These are phyloP conservation scores for Hypocryptadius cinnamomeus DNA, from an alignment of 2,113 vertebrate species.

Conservation along the genomic window DNA sequence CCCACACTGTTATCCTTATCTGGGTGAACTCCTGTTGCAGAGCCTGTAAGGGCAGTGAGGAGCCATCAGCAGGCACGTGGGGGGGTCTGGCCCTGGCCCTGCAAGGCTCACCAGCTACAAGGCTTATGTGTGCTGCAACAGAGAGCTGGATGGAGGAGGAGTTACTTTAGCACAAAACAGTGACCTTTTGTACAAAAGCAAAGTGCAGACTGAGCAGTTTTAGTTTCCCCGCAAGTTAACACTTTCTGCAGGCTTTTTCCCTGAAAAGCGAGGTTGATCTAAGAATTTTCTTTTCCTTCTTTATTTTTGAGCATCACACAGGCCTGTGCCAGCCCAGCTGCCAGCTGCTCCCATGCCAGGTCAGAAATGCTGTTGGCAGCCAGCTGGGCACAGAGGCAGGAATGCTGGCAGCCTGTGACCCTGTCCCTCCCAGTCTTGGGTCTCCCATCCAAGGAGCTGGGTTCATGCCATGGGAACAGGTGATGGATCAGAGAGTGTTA, in stretches of 20 bases:
- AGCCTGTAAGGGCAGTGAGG: not conserved
- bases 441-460: not conserved
- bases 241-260: not conserved
- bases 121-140: not conserved
- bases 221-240: not conserved
- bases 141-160: not conserved
- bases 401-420: not conserved
- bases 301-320: not conserved
- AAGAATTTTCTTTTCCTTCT: not conserved
- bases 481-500: not conserved
- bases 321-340: not conserved
- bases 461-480: not conserved
- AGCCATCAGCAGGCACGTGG: rapidly evolving
- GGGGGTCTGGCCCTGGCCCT: not conserved
- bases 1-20: not conserved
- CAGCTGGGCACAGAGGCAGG: not conserved
- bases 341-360: rapidly evolving
- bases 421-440: not conserved
- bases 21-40: not conserved
- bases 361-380: not conserved
- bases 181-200: conserved; percentile 37
- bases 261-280: not conserved
- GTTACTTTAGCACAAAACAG: not conserved
- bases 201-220: conserved; percentile 16
- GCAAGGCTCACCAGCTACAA: not conserved